These are phyloP conservation scores for Volucella zonaria DNA, from an alignment of 2,888 invertebrate species.

Conservation along the genomic window DNA sequence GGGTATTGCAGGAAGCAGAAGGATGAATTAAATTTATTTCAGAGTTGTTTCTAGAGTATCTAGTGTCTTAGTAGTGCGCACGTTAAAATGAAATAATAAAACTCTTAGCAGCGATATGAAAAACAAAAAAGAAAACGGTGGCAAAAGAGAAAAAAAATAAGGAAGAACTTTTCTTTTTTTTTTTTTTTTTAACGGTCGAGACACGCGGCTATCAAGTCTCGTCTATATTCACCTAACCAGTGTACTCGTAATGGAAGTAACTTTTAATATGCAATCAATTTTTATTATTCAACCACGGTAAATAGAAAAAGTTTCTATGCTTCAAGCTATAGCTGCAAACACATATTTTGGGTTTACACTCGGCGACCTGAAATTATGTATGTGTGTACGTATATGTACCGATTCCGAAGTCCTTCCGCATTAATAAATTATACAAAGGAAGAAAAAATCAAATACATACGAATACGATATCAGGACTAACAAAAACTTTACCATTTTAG, in stretches of 20 bases:
- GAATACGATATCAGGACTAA: too few relatives aligned
- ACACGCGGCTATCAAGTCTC: slow-evolving; percentile 50
- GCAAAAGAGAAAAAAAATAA: slow-evolving; percentile 5
- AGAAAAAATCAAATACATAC: too few relatives aligned
- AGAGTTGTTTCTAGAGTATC: slow-evolving; percentile 48
- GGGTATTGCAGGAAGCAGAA: slow-evolving; percentile 6
- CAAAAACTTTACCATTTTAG: too few relatives aligned
- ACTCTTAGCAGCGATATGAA: slow-evolving; percentile 69
- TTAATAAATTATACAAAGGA: too few relatives aligned
- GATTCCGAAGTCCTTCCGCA: too few relatives aligned
- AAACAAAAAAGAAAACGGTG: slow-evolving; percentile 19
- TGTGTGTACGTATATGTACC: too few relatives aligned
- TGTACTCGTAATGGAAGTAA: slow-evolving; percentile 50
- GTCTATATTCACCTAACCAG: slow-evolving; percentile 1
- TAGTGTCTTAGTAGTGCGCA: slow-evolving; percentile 49
- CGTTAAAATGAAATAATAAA: slow-evolving; percentile 72
- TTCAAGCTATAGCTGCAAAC: slow-evolving; percentile 50
- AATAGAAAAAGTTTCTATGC: slow-evolving; percentile 63
- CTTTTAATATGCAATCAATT: slow-evolving; percentile 72
- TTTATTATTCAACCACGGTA: slow-evolving; percentile 64
- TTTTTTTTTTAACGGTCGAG: slow-evolving; percentile 48
- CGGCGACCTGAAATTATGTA: slow-evolving; percentile 6
- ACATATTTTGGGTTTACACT: slow-evolving; percentile 32
- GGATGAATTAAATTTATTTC: slow-evolving; percentile 65
- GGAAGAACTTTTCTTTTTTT: too few relatives aligned